Evolutionary conservation across 2,113 vertebrate genomes (phyloP).

Genomic region (Chiloscyllium plagiosum): DNA sequence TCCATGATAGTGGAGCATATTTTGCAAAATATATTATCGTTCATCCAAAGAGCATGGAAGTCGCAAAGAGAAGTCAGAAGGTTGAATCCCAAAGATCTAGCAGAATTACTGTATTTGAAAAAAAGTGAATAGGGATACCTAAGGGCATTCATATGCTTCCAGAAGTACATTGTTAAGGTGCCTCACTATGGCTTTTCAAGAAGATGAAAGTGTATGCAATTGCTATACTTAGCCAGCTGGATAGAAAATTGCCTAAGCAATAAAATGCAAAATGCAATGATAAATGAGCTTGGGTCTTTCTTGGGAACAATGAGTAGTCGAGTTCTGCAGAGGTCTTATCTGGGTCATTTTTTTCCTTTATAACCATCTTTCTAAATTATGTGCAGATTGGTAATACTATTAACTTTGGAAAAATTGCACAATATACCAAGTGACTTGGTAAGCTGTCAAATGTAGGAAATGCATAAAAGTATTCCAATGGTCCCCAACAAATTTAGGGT

Average conservation of each 20-base stretch:
- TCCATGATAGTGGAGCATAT: background rate
- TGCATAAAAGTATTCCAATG: background rate
- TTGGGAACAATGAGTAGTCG: background rate
- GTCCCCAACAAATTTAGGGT: background rate
- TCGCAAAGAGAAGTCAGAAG: background rate
- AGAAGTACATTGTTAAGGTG: background rate
- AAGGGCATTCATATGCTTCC: background rate
- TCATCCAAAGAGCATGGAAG: background rate
- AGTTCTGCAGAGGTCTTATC: background rate
- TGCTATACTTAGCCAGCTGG: background rate
- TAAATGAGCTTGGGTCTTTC: constrained; percentile 23
- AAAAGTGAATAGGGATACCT: background rate
- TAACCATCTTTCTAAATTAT: background rate
- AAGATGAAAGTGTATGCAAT: background rate
- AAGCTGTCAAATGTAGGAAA: background rate
- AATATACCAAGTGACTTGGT: background rate
- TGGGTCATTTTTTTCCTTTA: background rate
- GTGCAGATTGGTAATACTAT: background rate
- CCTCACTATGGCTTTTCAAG: background rate
- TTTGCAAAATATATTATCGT: background rate
- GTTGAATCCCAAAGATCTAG: background rate
- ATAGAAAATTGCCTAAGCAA: background rate
- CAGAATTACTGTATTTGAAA: background rate
- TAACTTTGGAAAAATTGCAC: background rate
- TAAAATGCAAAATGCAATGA: background rate